These are phyloP conservation scores for Semicossyphus pulcher DNA, from an alignment of 2,113 vertebrate genomes.

Conservation along the genomic window DNA sequence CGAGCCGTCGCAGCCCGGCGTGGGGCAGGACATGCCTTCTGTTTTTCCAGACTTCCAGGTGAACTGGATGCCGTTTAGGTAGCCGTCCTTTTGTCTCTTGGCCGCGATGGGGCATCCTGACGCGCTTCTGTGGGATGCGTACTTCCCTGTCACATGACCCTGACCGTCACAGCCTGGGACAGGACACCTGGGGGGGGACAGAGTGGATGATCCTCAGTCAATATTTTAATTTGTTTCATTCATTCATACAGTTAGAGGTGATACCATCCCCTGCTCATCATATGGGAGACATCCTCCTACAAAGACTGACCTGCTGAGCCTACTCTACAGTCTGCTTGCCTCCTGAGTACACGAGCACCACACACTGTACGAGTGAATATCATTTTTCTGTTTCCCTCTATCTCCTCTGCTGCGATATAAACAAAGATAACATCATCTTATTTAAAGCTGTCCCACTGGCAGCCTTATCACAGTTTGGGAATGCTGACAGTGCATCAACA, in stretches of 20 bases:
- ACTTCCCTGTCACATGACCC: constrained; percentile 98
- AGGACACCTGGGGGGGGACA: constrained; percentile 87
- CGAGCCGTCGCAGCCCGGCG: constrained; percentile 96
- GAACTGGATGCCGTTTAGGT: constrained; percentile 97
- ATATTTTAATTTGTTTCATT: too few species aligned
- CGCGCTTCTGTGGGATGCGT: constrained; percentile 96
- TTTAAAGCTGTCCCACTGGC: constrained; percentile 45
- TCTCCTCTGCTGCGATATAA: constrained; percentile 40
- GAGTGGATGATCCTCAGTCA: too few species aligned
- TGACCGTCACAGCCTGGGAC: constrained; percentile 98
- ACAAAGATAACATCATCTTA: constrained; percentile 57
- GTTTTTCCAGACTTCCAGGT: constrained; percentile 99
- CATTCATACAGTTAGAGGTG: background rate
- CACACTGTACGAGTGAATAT: background rate
- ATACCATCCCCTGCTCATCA: too few species aligned
- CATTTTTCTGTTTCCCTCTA: constrained; percentile 16
- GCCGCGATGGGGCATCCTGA: constrained; percentile 97
- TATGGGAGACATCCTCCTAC: background rate
- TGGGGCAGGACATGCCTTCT: constrained; percentile 99
- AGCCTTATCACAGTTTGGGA: constrained; percentile 44
- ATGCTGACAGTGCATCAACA: constrained; percentile 48
- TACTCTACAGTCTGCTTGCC: constrained; percentile 14
- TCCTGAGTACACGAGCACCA: constrained; percentile 7
- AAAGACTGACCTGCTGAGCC: background rate
- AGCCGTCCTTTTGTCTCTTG: constrained; percentile 98